Conservation (phyloP, 2,113 vertebrate genomes). For the Prinia subflava region DNA sequence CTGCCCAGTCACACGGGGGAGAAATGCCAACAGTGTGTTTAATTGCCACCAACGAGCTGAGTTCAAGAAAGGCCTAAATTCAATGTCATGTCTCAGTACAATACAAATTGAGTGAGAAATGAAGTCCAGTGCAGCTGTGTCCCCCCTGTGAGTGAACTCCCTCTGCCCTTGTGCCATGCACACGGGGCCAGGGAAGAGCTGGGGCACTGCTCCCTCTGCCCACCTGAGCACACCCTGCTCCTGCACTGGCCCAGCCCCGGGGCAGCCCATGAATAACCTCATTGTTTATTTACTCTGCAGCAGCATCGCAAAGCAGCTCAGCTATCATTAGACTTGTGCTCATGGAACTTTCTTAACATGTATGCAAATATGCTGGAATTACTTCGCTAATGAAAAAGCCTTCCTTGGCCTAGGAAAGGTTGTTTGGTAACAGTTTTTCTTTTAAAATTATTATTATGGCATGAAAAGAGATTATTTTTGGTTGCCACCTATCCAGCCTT, state of each 20-base stretch:
- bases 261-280: not conserved
- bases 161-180: not conserved
- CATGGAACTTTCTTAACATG: not conserved
- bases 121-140: fast-evolving
- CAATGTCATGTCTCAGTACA: not conserved
- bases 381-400: not conserved
- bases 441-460: not conserved
- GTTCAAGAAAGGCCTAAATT: not conserved
- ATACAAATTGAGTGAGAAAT: not conserved
- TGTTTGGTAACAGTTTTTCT: not conserved
- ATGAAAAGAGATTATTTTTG: not conserved
- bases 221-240: not conserved
- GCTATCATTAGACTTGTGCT: not conserved
- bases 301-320: not conserved
- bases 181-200: not conserved
- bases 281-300: not conserved
- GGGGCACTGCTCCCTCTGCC: not conserved
- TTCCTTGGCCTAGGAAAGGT: not conserved
- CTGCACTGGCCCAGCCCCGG: not conserved
- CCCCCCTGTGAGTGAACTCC: not conserved
- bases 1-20: fast-evolving
- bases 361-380: not conserved
- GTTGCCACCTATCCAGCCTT: not conserved
- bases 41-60: not conserved
- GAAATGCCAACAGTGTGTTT: not conserved